These are phyloP conservation scores for Phragmatobia fuliginosa DNA, from an alignment of 2,888 invertebrate species.

Conservation along the genomic window DNA sequence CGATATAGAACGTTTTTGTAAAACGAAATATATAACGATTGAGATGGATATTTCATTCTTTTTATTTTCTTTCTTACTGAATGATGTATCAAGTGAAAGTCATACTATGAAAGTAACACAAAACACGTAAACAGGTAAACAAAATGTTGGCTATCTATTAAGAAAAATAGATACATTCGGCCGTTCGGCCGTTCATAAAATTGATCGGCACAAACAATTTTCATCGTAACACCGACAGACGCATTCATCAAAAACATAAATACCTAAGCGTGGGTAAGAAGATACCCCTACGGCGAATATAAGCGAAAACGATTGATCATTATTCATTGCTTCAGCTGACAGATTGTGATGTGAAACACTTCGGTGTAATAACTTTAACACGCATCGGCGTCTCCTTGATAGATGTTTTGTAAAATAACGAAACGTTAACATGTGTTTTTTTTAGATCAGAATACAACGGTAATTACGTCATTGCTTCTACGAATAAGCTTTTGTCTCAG, in stretches of 20 bases:
- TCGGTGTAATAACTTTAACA: conserved; percentile 76
- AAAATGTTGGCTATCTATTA: conserved; percentile 38
- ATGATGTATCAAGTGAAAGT: conserved; percentile 18
- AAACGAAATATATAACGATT: neutral
- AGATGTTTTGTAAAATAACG: conserved; percentile 71
- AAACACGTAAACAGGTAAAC: conserved; percentile 37
- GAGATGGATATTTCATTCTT: neutral
- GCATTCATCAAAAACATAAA: conserved; percentile 58
- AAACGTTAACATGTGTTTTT: conserved; percentile 68
- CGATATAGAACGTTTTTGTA: neutral
- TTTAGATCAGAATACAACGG: conserved; percentile 48
- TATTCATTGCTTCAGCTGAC: conserved; percentile 78
- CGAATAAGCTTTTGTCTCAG: conserved; percentile 48
- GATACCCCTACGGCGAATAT: conserved; percentile 69
- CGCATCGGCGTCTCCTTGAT: conserved; percentile 65
- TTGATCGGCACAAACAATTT: conserved; percentile 52
- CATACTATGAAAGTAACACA: conserved; percentile 15
- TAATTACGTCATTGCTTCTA: conserved; percentile 63
- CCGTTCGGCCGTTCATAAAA: conserved; percentile 46
- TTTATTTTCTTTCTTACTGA: neutral
- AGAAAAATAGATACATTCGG: conserved; percentile 43
- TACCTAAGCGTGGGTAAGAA: conserved; percentile 63
- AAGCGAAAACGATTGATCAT: conserved; percentile 76
- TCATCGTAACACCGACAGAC: conserved; percentile 44
- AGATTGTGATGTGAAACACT: conserved; percentile 79